Evolutionary conservation across 2,797 vertebrate genomes (phyloP).

Genomic region (Neosilurus mollespiculum): DNA sequence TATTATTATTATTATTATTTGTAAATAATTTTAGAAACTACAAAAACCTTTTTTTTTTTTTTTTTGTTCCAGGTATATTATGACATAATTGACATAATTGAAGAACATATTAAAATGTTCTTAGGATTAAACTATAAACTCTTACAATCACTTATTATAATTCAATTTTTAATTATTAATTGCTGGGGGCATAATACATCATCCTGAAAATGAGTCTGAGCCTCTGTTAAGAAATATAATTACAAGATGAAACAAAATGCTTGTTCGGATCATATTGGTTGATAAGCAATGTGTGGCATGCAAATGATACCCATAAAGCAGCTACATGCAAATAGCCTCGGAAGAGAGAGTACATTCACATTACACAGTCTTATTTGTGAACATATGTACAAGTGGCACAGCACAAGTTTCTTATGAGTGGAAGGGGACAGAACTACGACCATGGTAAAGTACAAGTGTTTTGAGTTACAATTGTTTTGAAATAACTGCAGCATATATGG

Average conservation of each 20-base stretch:
- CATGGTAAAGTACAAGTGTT: constrained; percentile 15
- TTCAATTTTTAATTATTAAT: not conserved
- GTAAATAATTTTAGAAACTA: not conserved
- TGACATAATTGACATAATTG: not conserved
- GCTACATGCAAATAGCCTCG: constrained; percentile 8
- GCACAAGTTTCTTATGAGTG: not conserved
- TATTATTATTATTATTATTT: not conserved
- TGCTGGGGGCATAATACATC: not conserved
- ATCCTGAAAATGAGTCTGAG: not conserved
- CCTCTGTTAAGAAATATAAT: not conserved
- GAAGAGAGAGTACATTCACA: not conserved
- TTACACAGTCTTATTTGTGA: not conserved
- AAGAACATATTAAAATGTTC: not conserved
- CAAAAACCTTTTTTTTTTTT: not conserved
- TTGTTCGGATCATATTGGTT: not conserved
- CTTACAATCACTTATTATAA: not conserved
- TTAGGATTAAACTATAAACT: not conserved
- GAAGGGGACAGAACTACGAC: not conserved
- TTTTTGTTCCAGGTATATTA: not conserved
- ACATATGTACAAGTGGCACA: not conserved
- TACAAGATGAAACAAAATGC: not conserved
- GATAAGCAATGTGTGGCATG: not conserved
- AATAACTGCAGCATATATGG: not conserved
- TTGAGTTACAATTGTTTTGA: not conserved
- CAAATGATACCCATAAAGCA: constrained; percentile 2